phyloP scores from a whole-genome alignment of 1,140 invertebrate species.

The Venturia canescens region DNA sequence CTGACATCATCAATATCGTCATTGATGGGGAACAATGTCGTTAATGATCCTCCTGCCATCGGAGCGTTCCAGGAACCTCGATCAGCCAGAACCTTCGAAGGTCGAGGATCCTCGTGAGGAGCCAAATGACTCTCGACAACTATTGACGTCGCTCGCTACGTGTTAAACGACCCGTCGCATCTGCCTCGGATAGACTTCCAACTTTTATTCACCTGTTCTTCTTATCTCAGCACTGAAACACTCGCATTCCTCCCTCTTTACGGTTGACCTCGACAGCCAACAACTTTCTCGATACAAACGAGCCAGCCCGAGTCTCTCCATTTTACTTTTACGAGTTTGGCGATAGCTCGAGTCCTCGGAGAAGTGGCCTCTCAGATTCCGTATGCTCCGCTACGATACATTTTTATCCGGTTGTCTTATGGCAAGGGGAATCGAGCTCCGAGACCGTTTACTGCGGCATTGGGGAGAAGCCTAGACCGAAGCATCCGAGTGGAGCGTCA shows the following conservation, averaged over 20 bases:
- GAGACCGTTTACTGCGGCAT: not conserved
- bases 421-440: not conserved
- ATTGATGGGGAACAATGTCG: no score
- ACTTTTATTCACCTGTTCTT: no score
- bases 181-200: no score
- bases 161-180: no score
- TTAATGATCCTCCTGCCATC: no score
- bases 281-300: not conserved
- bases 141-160: no score
- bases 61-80: no score
- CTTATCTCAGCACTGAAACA: not conserved
- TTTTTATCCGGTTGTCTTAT: not conserved
- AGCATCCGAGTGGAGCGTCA: constrained; percentile 26
- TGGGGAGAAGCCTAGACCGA: not conserved
- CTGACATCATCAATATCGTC: no score
- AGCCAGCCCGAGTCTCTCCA: not conserved
- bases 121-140: no score
- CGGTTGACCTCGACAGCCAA: no score
- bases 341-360: not conserved
- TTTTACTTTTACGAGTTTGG: constrained; percentile 8
- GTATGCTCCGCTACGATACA: not conserved
- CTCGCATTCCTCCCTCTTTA: not conserved
- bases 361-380: not conserved
- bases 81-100: no score
- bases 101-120: no score